Conservation (phyloP, 2,888 invertebrate species). For the Adelognathus sp. region DNA sequence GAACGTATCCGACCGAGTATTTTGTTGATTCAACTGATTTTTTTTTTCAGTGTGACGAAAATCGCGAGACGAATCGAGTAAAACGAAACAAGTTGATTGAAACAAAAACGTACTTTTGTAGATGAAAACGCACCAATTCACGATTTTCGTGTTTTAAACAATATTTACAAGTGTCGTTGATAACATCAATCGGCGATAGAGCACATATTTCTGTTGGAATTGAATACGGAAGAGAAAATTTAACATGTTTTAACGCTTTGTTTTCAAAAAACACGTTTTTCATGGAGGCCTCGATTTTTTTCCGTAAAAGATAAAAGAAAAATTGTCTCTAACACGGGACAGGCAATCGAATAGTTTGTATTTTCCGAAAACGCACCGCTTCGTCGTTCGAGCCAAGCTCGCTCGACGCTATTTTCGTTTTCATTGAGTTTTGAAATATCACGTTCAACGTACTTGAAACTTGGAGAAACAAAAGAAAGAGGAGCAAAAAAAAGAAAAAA, state of each 20-base stretch:
- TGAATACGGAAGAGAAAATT: not conserved
- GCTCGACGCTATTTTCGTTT: conserved; percentile 16
- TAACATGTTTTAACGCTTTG: not conserved
- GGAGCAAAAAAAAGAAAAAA: not conserved
- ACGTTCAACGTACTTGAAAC: conserved; percentile 27
- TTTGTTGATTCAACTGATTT: no score
- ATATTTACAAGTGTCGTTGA: not conserved
- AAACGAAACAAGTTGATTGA: not conserved
- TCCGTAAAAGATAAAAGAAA: not conserved
- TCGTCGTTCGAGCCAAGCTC: conserved; percentile 14
- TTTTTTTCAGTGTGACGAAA: no score
- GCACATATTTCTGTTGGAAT: not conserved
- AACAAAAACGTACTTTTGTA: conserved; percentile 7
- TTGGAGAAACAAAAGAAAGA: not conserved
- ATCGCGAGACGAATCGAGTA: not conserved
- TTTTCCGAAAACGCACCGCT: conserved; percentile 2
- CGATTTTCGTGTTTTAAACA: conserved; percentile 23
- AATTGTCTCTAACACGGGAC: not conserved
- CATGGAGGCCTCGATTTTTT: conserved; percentile 20
- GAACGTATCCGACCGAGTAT: no score
- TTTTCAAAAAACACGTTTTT: not conserved
- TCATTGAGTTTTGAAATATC: conserved; percentile 15
- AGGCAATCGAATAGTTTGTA: conserved; percentile 3
- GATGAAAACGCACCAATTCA: conserved; percentile 33
- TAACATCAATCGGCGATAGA: not conserved